phyloP scores from a whole-genome alignment of 2,113 vertebrate species.

The Ptilonorhynchus violaceus region DNA sequence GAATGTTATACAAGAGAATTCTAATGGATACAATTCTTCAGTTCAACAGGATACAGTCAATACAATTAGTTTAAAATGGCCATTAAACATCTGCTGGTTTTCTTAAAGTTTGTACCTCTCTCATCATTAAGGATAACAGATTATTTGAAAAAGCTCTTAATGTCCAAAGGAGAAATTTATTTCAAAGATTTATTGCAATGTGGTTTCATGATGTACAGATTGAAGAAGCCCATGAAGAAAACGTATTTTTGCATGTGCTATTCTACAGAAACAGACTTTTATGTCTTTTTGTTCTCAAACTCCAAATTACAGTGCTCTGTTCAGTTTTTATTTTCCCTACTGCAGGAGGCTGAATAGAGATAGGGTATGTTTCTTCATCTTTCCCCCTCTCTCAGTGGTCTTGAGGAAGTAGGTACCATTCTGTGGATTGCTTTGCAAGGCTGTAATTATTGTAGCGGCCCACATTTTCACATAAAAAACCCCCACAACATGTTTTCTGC shows the following conservation, averaged over 20 bases:
- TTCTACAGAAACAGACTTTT: not conserved
- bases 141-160: not conserved
- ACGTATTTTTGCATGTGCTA: not conserved
- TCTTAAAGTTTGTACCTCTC: not conserved
- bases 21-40: conserved; percentile 24
- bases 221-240: not conserved
- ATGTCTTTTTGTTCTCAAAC: not conserved
- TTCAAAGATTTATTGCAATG: not conserved
- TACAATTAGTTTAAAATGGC: conserved; percentile 35
- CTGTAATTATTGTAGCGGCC: conserved; percentile 26
- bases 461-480: not conserved
- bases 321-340: not conserved
- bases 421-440: conserved; percentile 6
- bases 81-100: conserved; percentile 7
- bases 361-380: not conserved
- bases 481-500: not conserved
- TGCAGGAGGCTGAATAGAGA: not conserved
- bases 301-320: not conserved
- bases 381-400: not conserved
- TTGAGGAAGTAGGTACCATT: not conserved
- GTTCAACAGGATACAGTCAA: conserved; percentile 11
- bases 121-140: conserved; percentile 6
- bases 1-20: not conserved
- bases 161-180: not conserved
- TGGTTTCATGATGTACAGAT: not conserved